These are phyloP conservation scores for Aproaerema taeniolella DNA, from an alignment of 2,888 invertebrate species.

Conservation along the genomic window DNA sequence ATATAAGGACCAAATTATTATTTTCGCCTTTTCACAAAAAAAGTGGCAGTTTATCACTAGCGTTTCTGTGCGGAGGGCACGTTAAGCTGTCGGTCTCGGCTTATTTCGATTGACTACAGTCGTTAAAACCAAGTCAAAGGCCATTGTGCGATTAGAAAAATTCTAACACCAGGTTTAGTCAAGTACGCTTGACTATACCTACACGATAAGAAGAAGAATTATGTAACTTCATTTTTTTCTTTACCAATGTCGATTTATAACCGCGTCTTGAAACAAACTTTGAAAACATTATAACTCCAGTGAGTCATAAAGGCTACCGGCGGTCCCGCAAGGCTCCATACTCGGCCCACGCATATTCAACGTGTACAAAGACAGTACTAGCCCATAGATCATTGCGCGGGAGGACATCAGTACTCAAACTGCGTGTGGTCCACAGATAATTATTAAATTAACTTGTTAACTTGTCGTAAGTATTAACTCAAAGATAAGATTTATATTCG, in stretches of 20 bases:
- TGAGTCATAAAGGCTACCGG: constrained; percentile 29
- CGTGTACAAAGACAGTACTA: constrained; percentile 17
- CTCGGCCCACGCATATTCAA: constrained; percentile 29
- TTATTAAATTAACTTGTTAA: constrained; percentile 19
- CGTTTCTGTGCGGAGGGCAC: too few relatives aligned
- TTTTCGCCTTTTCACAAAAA: too few relatives aligned
- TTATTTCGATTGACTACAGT: neutral
- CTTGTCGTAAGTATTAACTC: constrained; percentile 13
- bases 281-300: constrained; percentile 1
- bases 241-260: too few relatives aligned
- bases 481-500: constrained; percentile 10
- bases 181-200: neutral
- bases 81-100: too few relatives aligned
- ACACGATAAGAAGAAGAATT: neutral
- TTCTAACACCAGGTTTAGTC: neutral
- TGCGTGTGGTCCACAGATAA: constrained; percentile 30
- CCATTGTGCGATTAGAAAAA: neutral
- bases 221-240: too few relatives aligned
- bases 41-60: too few relatives aligned
- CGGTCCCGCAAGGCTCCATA: constrained; percentile 27
- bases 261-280: neutral
- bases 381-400: constrained; percentile 30
- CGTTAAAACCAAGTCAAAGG: neutral
- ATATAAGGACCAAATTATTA: too few relatives aligned
- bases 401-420: constrained; percentile 26